Evolutionary conservation across 92 coral and sea anemone genomes (phyloP).

Genomic region (Hydrozoanthus gracilis): DNA sequence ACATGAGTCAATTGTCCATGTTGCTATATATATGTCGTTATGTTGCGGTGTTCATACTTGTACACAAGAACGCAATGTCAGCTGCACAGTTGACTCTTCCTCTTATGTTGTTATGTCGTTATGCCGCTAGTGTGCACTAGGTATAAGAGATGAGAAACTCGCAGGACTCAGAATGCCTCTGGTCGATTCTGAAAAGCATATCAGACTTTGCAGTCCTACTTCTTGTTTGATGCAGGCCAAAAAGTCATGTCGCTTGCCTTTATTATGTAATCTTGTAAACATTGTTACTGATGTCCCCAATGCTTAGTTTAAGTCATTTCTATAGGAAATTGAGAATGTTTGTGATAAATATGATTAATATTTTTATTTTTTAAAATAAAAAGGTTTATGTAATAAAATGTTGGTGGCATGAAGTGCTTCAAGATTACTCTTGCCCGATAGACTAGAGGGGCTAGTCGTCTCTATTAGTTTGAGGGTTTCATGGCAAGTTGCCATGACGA

Average conservation of each 20-base stretch:
- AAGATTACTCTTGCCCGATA: conserved; percentile 21
- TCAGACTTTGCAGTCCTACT: conserved; percentile 21
- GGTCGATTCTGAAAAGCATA: conserved; percentile 23
- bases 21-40: too few relatives aligned
- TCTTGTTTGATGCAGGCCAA: conserved; percentile 16
- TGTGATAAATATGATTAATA: conserved; percentile 26
- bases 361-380: conserved; percentile 28
- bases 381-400: conserved; percentile 20
- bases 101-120: too few relatives aligned
- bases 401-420: conserved; percentile 27
- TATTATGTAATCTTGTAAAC: not conserved
- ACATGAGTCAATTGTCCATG: too few relatives aligned
- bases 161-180: conserved; percentile 25
- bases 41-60: too few relatives aligned
- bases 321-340: conserved; percentile 22
- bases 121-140: too few relatives aligned
- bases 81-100: too few relatives aligned
- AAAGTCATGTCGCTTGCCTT: conserved; percentile 21
- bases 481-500: conserved; percentile 31
- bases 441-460: conserved; percentile 31
- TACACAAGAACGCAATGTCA: too few relatives aligned
- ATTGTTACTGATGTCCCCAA: conserved; percentile 33
- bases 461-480: conserved; percentile 40
- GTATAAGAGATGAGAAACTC: conserved; percentile 16
- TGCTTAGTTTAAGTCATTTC: conserved; percentile 32